Percentiles rank a stretch among this genome's conserved stretches.
phyloP scores from a whole-genome alignment of 2,113 vertebrate species.

The Lycocorax pyrrhopterus region DNA sequence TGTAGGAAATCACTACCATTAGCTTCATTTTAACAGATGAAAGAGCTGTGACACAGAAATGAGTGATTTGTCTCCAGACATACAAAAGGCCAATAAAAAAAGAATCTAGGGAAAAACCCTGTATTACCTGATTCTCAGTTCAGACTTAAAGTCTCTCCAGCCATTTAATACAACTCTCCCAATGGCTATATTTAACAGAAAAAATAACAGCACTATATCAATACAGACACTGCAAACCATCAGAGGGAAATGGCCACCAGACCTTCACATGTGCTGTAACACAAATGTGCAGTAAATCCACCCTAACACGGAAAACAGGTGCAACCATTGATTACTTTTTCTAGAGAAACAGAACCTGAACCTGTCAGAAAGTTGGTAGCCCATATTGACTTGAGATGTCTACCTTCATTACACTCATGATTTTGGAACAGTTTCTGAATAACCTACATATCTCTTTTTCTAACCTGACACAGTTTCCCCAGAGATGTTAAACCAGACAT shows the following conservation, averaged over 20 bases:
- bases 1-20: conserved; percentile 4
- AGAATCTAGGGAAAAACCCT: background rate
- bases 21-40: background rate
- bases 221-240: background rate
- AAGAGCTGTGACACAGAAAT: background rate
- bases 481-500: background rate
- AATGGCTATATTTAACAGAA: background rate
- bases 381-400: background rate
- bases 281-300: background rate
- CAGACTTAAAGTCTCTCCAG: background rate
- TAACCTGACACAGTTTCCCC: background rate
- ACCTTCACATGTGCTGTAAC: background rate
- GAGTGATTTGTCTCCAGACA: background rate
- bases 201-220: background rate
- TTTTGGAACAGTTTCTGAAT: background rate
- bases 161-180: background rate
- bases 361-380: background rate
- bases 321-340: background rate
- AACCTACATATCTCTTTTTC: background rate
- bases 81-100: background rate
- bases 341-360: background rate
- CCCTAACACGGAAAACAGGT: background rate
- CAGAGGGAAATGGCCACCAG: background rate
- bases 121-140: background rate
- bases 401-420: background rate